Evolutionary conservation across 2,113 vertebrate species (phyloP), one percentile per base, ranked within the genome.

Genomic region (Pygoscelis adeliae): DNA sequence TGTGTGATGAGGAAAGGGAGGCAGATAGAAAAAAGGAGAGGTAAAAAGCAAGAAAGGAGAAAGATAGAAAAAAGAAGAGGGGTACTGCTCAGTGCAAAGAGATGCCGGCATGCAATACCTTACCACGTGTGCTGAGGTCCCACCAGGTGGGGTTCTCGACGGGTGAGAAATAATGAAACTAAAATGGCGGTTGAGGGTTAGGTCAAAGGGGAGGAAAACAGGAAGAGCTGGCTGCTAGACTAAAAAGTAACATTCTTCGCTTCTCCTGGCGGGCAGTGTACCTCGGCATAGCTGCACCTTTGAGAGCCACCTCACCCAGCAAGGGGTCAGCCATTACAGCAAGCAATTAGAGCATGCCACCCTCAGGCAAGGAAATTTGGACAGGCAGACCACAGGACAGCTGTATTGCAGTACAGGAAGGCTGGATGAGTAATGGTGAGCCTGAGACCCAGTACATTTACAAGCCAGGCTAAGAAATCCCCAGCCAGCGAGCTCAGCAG

Each of bases 21-120:
- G 13, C 52, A 78, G 26, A 65, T 0, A 0, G 10, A 27, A 15
- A 2, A 32, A 32, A 78, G 32, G 2, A 69, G 18, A 62, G 17
- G 20, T 44, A 40, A 83, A 91, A 84, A 38, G 40, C 61, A 91
- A 62, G 36, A 73, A 72, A 65, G 17, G 11, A 88, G 8, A 4
- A 63, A 63, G 20, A 50, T 0, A 50, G 13, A 40, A 56, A 80
- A 56, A 58, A 71, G 17, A 58, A 15, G 9, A 69, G 10, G 18
- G 14, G 32, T 34, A 26, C 22, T 84, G 73, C n/a, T 36, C 1
- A 1, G n/a, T 40, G 63, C 84, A 61, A 47, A 46, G 70, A 47
- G 17, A 62, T 5, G 13, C 3, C 2, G 2, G 26, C 15, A 52
- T 4, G 32, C 52, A 53, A 15, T 7, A 19, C 19, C 50, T 42